These are phyloP conservation scores for Nemoura dubitans DNA, from an alignment of 2,888 invertebrate species.

Conservation along the genomic window DNA sequence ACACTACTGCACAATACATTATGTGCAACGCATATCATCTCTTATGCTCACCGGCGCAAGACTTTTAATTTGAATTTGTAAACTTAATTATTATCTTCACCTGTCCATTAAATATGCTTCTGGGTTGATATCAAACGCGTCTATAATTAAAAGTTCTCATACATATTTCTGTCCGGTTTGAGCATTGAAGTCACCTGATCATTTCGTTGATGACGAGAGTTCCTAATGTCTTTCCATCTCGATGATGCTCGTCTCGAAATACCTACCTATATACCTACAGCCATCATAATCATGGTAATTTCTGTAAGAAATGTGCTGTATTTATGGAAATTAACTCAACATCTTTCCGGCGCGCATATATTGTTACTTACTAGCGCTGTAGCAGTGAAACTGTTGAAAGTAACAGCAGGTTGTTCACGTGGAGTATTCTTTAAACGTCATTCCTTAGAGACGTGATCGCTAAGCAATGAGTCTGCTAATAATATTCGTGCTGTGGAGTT, in stretches of 20 bases:
- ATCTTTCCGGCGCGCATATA: not conserved
- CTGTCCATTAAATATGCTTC: not conserved
- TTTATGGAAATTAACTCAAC: conserved; percentile 20
- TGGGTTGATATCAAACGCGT: not conserved
- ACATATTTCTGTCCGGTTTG: not conserved
- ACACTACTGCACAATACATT: too few relatives aligned
- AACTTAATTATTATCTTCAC: not conserved
- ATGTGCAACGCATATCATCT: too few relatives aligned
- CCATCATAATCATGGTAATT: not conserved
- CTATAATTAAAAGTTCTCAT: not conserved
- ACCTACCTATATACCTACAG: not conserved
- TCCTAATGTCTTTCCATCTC: not conserved
- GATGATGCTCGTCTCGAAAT: not conserved
- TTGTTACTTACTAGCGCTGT: not conserved
- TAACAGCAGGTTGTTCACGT: conserved; percentile 20
- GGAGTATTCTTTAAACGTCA: not conserved
- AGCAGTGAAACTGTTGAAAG: not conserved
- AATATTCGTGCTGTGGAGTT: not conserved
- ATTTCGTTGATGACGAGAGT: not conserved
- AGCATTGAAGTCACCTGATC: not conserved
- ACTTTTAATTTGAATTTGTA: too few relatives aligned
- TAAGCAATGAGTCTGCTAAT: not conserved
- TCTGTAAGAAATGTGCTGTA: conserved; percentile 2
- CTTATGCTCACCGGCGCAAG: too few relatives aligned
- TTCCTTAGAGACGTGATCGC: not conserved